Percentiles rank a stretch among this genome's conserved stretches.
These are phyloP conservation scores for Megaceryle maxima DNA, from an alignment of 2,113 vertebrate species.

Conservation along the genomic window DNA sequence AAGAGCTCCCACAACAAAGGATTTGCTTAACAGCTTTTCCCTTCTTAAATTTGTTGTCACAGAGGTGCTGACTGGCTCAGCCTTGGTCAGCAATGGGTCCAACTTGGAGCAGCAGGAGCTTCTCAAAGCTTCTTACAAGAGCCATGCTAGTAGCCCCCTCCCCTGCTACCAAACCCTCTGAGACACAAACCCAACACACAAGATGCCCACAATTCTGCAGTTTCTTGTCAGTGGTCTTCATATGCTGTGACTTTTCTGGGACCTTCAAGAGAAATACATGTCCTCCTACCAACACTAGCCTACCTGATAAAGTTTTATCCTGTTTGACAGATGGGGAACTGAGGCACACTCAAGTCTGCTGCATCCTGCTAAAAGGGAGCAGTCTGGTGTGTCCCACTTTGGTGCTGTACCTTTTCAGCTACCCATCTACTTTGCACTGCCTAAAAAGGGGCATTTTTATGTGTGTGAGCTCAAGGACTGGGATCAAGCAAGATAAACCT, in stretches of 20 bases:
- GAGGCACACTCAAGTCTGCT: neutral
- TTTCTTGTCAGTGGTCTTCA: neutral
- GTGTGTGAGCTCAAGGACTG: neutral
- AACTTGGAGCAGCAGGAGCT: neutral
- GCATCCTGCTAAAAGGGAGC: neutral
- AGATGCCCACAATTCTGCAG: neutral
- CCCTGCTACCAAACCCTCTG: neutral
- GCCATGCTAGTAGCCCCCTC: neutral
- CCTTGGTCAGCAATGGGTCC: neutral
- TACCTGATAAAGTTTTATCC: neutral
- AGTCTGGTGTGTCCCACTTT: neutral
- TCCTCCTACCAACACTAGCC: neutral
- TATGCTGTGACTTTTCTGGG: neutral
- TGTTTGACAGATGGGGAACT: neutral
- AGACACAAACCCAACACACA: neutral
- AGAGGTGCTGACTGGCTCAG: neutral
- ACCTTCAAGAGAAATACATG: neutral
- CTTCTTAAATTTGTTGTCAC: neutral
- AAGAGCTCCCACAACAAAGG: neutral
- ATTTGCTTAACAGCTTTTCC: neutral
- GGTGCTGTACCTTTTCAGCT: neutral
- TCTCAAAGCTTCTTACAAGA: neutral
- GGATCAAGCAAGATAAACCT: neutral
- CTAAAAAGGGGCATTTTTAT: neutral
- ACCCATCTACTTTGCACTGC: neutral